phyloP scores from a whole-genome alignment of 2,113 vertebrate genomes.

The Tachuris rubrigastra region DNA sequence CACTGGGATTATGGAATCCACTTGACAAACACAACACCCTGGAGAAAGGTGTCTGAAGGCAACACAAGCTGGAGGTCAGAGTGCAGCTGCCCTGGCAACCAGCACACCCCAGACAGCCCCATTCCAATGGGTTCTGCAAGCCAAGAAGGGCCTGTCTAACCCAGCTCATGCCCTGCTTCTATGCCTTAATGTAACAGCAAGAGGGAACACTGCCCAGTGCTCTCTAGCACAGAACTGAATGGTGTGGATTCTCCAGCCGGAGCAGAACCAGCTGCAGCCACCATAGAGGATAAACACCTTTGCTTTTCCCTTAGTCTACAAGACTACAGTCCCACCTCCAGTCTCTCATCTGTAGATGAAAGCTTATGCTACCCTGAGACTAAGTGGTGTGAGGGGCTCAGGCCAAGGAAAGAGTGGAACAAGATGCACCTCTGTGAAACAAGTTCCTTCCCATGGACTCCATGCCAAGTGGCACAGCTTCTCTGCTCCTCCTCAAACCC shows the following conservation, averaged over 20 bases:
- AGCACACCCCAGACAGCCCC: not conserved
- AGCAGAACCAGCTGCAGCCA: not conserved
- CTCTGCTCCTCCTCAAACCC: not conserved
- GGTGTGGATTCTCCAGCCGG: not conserved
- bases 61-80: not conserved
- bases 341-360: not conserved
- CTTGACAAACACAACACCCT: not conserved
- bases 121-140: not conserved
- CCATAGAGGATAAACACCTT: not conserved
- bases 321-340: not conserved
- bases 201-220: not conserved
- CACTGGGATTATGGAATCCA: not conserved
- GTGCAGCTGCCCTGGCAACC: not conserved
- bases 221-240: not conserved
- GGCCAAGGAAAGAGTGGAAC: not conserved
- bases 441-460: rapidly evolving
- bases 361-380: not conserved
- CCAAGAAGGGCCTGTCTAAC: not conserved
- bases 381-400: not conserved
- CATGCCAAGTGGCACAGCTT: not conserved
- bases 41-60: not conserved
- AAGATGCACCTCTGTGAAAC: not conserved
- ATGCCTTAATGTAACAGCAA: not conserved
- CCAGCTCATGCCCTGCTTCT: not conserved
- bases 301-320: not conserved